These are phyloP conservation scores for Psittacula derbiana DNA, from an alignment of 2,797 vertebrate genomes.

Conservation along the genomic window DNA sequence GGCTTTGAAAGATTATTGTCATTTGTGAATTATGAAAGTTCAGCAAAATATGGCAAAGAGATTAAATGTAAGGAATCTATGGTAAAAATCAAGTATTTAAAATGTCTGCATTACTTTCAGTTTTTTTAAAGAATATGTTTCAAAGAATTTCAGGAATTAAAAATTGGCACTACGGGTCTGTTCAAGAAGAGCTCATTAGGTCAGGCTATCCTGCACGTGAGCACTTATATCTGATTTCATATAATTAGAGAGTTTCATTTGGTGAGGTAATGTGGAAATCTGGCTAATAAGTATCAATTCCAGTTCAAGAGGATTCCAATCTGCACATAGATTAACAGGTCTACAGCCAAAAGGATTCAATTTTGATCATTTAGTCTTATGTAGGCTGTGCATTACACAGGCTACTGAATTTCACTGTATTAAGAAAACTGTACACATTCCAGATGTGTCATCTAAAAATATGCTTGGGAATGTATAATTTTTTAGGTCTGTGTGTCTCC, in stretches of 20 bases:
- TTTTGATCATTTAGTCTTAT: not conserved
- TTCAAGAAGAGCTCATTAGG: not conserved
- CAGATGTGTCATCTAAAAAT: not conserved
- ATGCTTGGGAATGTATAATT: not conserved
- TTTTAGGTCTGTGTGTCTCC: not conserved
- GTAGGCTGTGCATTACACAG: not conserved
- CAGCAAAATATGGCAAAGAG: not conserved
- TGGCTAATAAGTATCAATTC: not conserved
- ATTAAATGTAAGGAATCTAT: not conserved
- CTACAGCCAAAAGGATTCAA: not conserved
- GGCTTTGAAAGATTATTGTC: not conserved
- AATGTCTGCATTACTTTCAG: not conserved
- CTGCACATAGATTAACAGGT: not conserved
- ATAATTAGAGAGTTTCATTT: not conserved
- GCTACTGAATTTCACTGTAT: not conserved
- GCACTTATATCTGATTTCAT: not conserved
- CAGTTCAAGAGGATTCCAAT: constrained; percentile 2
- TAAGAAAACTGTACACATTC: not conserved
- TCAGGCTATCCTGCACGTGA: not conserved
- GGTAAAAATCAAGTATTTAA: not conserved
- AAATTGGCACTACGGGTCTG: not conserved
- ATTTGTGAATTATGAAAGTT: not conserved
- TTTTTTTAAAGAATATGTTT: not conserved
- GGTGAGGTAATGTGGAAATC: not conserved
- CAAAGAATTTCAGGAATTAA: not conserved